Evolutionary conservation across 2,888 invertebrate species (phyloP), one percentile per base, ranked within the genome.

Genomic region (Hydrotaea diabolus): DNA sequence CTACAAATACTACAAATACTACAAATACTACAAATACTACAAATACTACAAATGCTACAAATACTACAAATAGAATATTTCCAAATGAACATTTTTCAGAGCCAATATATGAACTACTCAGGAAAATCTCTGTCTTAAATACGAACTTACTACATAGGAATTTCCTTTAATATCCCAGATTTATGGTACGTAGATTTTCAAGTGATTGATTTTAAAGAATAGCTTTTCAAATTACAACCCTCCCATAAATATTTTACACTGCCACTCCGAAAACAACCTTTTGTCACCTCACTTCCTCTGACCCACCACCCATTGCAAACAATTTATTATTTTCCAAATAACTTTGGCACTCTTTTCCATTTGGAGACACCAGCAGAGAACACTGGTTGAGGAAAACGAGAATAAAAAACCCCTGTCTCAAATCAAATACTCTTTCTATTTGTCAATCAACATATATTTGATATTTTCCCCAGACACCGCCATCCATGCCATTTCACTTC

Each of bases 381-480:
- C 36, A 2, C 39, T 13, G 36, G 36, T 3, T 36, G n/a, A n/a
- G 0, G 17, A 36, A 36, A 9, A 15, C 23, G 23, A 26, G 76
- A 66, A 57, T 23, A 76, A 84, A 78, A 31, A 31, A n/a, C n/a
- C n/a, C n/a, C 31, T 4, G 31, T 81, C 76, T 66, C 78, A 83
- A 77, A 84, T 81, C 84, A 81, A 78, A 81, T 81, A 84, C 64
- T 66, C 49, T 71, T 78, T 84, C 78, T 78, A 84, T 84, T 81
- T 84, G 84, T 81, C 84, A 84, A 81, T 84, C 81, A 76, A 75
- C 76, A 84, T 83, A 78, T 23, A 46, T 78, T 57, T 78, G n/a
- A 39, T 71, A 81, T 75, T 78, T 84, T 57, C 64, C 55, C 75
- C 71, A 55, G 80, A 57, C 66, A 78, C 80, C 72, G 73, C 73